Evolutionary conservation across 2,113 vertebrate genomes (phyloP).

Genomic region (Anas platyrhynchos): DNA sequence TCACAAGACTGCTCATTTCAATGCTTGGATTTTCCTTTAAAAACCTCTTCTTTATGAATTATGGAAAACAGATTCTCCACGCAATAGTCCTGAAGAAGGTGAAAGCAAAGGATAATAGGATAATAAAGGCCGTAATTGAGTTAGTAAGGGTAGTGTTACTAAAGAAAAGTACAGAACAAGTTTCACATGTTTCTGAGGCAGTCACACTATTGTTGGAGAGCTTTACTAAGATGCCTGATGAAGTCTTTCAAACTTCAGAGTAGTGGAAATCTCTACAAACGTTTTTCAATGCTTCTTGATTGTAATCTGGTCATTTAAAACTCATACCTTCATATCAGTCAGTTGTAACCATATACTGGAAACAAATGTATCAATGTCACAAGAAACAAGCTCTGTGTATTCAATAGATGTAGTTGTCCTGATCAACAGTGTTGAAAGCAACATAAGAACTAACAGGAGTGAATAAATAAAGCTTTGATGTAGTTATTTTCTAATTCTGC

Average conservation of each 20-base stretch:
- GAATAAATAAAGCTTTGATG: background rate
- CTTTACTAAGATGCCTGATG: background rate
- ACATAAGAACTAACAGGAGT: background rate
- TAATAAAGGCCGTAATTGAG: background rate
- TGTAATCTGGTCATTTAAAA: background rate
- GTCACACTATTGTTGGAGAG: background rate
- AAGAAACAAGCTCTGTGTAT: background rate
- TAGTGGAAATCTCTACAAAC: background rate
- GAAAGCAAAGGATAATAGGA: background rate
- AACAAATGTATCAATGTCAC: background rate
- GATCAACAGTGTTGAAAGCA: background rate
- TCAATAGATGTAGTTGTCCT: background rate
- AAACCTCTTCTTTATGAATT: background rate
- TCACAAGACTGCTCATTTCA: background rate
- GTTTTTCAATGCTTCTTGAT: background rate
- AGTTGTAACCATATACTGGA: background rate
- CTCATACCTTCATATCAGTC: background rate
- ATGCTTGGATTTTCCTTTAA: background rate
- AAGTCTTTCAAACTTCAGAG: background rate
- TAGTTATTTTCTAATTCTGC: background rate
- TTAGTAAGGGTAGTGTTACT: background rate
- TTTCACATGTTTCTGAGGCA: background rate
- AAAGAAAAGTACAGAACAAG: background rate
- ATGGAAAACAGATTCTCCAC: background rate
- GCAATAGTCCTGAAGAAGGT: background rate